Percentiles rank a stretch among this genome's conserved stretches.
These are phyloP conservation scores for Dissostichus mawsoni DNA, from an alignment of 2,113 vertebrate species.

Conservation along the genomic window DNA sequence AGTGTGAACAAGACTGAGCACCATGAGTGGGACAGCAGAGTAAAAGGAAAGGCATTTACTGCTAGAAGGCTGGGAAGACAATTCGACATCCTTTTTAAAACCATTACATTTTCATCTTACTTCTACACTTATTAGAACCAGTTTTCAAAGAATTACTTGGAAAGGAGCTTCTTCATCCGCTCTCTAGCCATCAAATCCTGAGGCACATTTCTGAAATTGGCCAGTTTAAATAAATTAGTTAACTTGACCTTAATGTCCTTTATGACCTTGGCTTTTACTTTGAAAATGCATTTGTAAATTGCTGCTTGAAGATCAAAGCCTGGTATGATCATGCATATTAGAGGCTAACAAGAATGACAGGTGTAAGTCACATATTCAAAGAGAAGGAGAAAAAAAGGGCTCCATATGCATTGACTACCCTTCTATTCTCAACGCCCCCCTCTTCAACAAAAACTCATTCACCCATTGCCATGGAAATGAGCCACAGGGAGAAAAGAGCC, in stretches of 20 bases:
- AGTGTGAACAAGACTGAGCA: constrained; percentile 63
- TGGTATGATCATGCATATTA: neutral
- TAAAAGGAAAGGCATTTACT: constrained; percentile 41
- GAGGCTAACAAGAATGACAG: constrained; percentile 2
- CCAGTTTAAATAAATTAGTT: neutral
- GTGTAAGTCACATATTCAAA: neutral
- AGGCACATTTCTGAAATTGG: neutral
- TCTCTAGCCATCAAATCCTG: neutral
- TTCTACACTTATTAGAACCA: constrained; percentile 24
- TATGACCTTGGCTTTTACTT: constrained; percentile 8
- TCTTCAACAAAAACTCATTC: constrained; percentile 31
- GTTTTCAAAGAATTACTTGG: constrained; percentile 33
- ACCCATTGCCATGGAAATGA: constrained; percentile 58
- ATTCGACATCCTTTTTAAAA: constrained; percentile 26
- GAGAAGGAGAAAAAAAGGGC: constrained; percentile 16
- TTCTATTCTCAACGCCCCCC: neutral
- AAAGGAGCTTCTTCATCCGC: constrained; percentile 2
- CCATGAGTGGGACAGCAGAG: constrained; percentile 44
- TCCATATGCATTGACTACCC: constrained; percentile 27
- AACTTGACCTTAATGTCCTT: neutral
- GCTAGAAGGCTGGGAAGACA: constrained; percentile 6
- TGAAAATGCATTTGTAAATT: constrained; percentile 10
- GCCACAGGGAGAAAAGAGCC: constrained; percentile 27
- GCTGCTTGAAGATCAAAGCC: constrained; percentile 3
- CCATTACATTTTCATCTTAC: too few species aligned